phyloP scores from a whole-genome alignment of 1,140 invertebrate species.

The Magallana ariakensis region DNA sequence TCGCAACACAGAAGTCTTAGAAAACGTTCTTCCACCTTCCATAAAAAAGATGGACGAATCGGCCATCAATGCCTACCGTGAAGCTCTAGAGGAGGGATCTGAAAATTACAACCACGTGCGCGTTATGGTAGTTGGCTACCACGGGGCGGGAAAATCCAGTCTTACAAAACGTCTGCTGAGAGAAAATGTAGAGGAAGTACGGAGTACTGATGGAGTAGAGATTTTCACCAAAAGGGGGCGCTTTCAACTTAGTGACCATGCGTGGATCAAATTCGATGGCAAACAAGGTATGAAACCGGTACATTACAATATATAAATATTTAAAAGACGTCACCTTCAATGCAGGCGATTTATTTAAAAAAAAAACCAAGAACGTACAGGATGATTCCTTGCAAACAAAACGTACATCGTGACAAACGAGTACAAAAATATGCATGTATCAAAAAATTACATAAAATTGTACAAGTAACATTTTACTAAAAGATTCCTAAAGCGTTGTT shows the following conservation, averaged over 20 bases:
- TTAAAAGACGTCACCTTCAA: too few species aligned
- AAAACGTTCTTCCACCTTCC: neutral
- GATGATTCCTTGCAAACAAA: too few species aligned
- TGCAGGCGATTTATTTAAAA: too few species aligned
- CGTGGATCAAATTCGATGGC: constrained; percentile 32
- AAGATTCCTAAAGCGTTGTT: too few species aligned
- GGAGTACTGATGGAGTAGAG: constrained; percentile 35
- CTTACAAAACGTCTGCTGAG: constrained; percentile 25
- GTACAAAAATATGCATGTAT: too few species aligned
- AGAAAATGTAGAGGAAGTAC: neutral
- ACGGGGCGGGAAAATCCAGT: constrained; percentile 37
- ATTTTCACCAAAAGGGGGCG: constrained; percentile 17
- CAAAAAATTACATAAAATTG: too few species aligned
- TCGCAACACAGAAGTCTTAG: neutral
- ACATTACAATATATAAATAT: too few species aligned
- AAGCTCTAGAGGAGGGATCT: neutral
- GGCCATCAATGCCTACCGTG: neutral
- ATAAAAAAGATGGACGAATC: constrained; percentile 22
- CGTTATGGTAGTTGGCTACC: constrained; percentile 38
- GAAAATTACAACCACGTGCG: constrained; percentile 28
- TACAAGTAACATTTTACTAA: too few species aligned
- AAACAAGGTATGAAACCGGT: constrained; percentile 13
- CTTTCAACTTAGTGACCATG: neutral
- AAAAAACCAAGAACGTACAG: too few species aligned
- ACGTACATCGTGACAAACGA: too few species aligned